Conservation (phyloP, 1,140 invertebrate species). For the Hycleus phaleratus region DNA sequence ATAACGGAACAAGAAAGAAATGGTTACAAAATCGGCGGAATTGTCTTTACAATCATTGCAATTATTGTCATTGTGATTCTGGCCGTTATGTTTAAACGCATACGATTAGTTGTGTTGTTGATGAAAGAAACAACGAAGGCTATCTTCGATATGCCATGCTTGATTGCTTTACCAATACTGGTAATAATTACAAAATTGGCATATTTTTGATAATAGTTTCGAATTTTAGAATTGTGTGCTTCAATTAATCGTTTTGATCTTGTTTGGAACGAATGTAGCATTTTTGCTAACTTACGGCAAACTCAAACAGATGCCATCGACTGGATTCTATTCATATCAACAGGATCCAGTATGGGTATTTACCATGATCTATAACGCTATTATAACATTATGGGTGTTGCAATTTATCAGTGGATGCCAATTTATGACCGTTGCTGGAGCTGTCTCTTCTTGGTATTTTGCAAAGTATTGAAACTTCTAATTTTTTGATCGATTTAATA, state of each 20-base stretch:
- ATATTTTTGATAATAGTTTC: too few species aligned
- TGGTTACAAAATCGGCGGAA: neutral
- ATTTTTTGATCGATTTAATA: constrained; percentile 7
- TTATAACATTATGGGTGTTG: constrained; percentile 35
- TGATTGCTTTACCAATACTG: constrained; percentile 6
- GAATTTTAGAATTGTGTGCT: neutral
- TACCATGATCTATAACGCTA: neutral
- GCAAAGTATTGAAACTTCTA: constrained; percentile 46
- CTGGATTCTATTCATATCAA: neutral
- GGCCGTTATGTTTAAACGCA: neutral
- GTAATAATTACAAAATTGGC: neutral
- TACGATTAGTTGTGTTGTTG: constrained; percentile 9
- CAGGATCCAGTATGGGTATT: constrained; percentile 3
- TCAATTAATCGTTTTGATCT: neutral
- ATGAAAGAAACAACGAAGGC: constrained; percentile 15
- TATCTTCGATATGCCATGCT: constrained; percentile 10
- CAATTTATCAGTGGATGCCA: constrained; percentile 67
- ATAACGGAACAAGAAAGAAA: too few species aligned
- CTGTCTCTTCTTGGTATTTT: constrained; percentile 65
- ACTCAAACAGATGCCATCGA: neutral
- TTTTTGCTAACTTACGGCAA: neutral
- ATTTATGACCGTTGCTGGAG: constrained; percentile 59
- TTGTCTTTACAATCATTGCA: neutral
- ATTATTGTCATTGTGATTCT: constrained; percentile 2
- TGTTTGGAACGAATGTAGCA: neutral